Percentiles rank a stretch among this genome's conserved stretches.
phyloP scores from a whole-genome alignment of 2,888 invertebrate genomes.

The Cheilosia impressa region DNA sequence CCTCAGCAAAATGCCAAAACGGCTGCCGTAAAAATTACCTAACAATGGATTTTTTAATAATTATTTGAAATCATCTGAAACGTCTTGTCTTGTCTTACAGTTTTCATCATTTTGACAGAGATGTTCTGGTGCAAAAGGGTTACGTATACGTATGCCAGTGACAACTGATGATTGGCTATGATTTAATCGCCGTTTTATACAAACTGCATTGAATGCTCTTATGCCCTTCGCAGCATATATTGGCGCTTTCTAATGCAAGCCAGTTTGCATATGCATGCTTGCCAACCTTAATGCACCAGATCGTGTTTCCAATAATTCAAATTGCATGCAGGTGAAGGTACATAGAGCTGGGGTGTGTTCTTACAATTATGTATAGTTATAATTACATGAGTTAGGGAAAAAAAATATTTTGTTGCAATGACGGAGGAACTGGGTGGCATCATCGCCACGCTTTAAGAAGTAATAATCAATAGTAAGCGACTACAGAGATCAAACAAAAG shows the following conservation, averaged over 20 bases:
- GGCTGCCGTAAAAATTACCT: slow-evolving; percentile 70
- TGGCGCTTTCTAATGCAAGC: not conserved
- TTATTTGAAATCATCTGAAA: not conserved
- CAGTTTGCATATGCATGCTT: too few relatives aligned
- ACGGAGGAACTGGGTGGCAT: too few relatives aligned
- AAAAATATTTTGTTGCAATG: too few relatives aligned
- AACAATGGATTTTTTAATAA: not conserved
- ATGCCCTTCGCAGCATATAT: too few relatives aligned
- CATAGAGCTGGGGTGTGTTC: too few relatives aligned
- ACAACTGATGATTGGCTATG: not conserved
- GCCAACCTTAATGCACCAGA: not conserved
- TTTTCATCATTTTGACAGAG: slow-evolving; percentile 25
- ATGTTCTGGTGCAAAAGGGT: not conserved
- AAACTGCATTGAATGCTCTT: not conserved
- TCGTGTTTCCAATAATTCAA: not conserved
- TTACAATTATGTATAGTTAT: too few relatives aligned
- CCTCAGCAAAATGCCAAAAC: slow-evolving; percentile 45
- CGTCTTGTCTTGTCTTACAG: not conserved
- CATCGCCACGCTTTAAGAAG: not conserved
- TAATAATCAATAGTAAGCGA: too few relatives aligned
- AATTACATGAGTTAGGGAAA: too few relatives aligned
- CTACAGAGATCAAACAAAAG: too few relatives aligned
- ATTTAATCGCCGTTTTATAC: slow-evolving; percentile 1
- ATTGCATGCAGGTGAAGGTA: not conserved
- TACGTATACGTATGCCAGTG: not conserved